These are phyloP conservation scores for human (Homo sapiens) DNA, from an alignment of 2,113 vertebrate genomes.

Conservation along the genomic window GRCh38 chr13:19557501-19558000, in stretches of 20 bases:
- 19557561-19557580: too few species aligned
- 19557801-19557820: not conserved
- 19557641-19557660: too few species aligned
- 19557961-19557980: slow-evolving; percentile 59
- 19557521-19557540: too few species aligned
- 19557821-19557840: slow-evolving; percentile 63
- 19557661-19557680: too few species aligned
- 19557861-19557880: slow-evolving; percentile 78
- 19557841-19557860: slow-evolving; percentile 85
- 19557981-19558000: slow-evolving; percentile 47
- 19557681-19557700: not conserved
- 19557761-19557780: not conserved
- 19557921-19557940: slow-evolving; percentile 76
- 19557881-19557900: slow-evolving; percentile 79
- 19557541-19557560: too few species aligned
- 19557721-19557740: not conserved
- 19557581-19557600: too few species aligned
- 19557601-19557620: too few species aligned
- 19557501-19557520: too few species aligned
- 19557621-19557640: too few species aligned
- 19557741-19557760: not conserved
- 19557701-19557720: not conserved
- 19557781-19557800: slow-evolving; percentile 2
- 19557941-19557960: slow-evolving; percentile 75
- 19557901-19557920: slow-evolving; percentile 78